Evolutionary conservation across 2,888 invertebrate species (phyloP).

Genomic region (Gordius sp.): DNA sequence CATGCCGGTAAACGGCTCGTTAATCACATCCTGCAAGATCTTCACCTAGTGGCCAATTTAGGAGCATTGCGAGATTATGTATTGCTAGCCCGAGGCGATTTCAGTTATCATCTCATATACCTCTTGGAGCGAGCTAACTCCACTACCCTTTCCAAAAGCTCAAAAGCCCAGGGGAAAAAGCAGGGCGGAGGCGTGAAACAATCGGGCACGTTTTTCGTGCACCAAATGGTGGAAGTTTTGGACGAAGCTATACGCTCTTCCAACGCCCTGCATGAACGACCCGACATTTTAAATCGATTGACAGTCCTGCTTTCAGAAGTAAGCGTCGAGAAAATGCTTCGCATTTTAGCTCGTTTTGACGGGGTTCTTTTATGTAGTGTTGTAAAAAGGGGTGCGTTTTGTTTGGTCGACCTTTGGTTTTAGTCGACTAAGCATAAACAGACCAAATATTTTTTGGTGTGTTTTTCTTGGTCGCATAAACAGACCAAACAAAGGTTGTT

Average conservation of each 20-base stretch:
- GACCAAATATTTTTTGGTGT: too few species aligned
- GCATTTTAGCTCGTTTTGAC: too few species aligned
- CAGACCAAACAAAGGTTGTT: too few species aligned
- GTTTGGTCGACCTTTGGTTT: too few species aligned
- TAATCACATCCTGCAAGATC: not conserved
- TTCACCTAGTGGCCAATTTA: not conserved
- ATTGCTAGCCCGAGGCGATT: conserved; percentile 7
- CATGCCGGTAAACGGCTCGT: not conserved
- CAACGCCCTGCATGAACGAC: not conserved
- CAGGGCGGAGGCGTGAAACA: not conserved
- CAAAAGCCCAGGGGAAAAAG: too few species aligned
- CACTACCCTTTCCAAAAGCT: too few species aligned
- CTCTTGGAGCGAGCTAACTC: too few species aligned
- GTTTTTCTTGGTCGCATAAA: too few species aligned
- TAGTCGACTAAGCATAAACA: too few species aligned
- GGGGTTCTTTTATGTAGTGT: too few species aligned
- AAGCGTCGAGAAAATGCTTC: too few species aligned
- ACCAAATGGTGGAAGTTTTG: not conserved
- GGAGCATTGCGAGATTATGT: conserved; percentile 1
- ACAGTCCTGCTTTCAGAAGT: not conserved
- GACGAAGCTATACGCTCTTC: not conserved
- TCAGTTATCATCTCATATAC: not conserved
- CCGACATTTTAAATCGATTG: not conserved
- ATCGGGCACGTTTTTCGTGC: conserved; percentile 6
- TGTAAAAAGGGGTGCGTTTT: too few species aligned